phyloP scores from a whole-genome alignment of 2,113 vertebrate genomes.

The Myocastor coypus region DNA sequence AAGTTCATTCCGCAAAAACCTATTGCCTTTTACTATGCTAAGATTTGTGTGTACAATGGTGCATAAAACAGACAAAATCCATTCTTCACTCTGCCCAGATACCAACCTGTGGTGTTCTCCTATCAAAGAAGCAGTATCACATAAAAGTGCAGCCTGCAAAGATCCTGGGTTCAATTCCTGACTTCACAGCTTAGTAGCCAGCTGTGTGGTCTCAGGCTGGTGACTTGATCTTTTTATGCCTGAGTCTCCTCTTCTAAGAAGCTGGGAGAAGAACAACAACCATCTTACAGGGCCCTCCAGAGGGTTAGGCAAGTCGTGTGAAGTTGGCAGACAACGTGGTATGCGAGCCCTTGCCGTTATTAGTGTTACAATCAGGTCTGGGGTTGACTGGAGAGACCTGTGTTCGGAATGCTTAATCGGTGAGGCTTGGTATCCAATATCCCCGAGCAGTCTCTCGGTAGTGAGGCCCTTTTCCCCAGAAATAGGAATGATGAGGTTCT shows the following conservation, averaged over 20 bases:
- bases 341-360: not conserved
- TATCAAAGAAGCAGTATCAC: not conserved
- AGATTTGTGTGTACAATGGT: not conserved
- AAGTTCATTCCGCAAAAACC: not conserved
- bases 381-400: not conserved
- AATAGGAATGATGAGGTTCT: slow-evolving; percentile 1
- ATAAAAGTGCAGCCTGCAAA: not conserved
- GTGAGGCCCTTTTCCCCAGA: not conserved
- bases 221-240: not conserved
- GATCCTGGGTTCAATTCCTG: not conserved
- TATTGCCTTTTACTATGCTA: not conserved
- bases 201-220: not conserved
- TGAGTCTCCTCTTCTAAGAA: not conserved
- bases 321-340: not conserved
- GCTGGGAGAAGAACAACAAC: not conserved
- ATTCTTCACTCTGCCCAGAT: not conserved
- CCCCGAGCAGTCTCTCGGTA: not conserved
- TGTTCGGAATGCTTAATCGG: not conserved
- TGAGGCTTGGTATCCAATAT: not conserved
- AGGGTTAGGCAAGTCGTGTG: not conserved
- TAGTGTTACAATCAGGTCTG: not conserved
- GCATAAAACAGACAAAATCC: not conserved
- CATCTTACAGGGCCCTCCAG: not conserved
- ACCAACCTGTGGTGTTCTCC: not conserved
- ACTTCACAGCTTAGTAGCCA: not conserved